These are phyloP conservation scores for Stratiolaelaps scimitus DNA, from an alignment of 1,140 invertebrate genomes.

Conservation along the genomic window DNA sequence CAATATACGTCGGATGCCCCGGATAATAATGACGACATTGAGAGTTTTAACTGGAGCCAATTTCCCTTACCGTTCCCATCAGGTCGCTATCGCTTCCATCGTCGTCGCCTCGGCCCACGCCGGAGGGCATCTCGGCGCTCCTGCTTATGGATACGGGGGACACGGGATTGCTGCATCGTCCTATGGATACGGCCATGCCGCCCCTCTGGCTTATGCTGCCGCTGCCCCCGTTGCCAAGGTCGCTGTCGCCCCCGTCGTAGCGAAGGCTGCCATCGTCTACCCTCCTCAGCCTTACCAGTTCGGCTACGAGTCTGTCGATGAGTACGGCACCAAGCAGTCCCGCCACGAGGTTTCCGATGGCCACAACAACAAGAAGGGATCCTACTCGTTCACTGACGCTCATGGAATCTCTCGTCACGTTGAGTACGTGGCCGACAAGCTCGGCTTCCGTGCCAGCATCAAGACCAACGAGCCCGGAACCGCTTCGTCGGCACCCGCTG, in stretches of 20 bases:
- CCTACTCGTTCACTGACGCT: constrained; percentile 33
- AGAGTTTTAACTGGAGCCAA: too few relatives aligned
- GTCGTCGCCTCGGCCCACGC: too few relatives aligned
- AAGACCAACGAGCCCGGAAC: constrained; percentile 31
- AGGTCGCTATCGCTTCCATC: too few relatives aligned
- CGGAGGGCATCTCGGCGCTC: too few relatives aligned
- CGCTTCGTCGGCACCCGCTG: constrained; percentile 29
- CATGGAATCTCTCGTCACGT: constrained; percentile 31
- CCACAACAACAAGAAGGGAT: constrained; percentile 32
- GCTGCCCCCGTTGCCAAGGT: constrained; percentile 8
- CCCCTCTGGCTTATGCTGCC: constrained; percentile 7
- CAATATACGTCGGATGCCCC: too few relatives aligned
- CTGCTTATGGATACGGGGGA: too few relatives aligned
- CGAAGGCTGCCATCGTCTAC: constrained; percentile 34
- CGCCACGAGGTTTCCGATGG: constrained; percentile 34
- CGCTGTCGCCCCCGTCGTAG: constrained; percentile 11
- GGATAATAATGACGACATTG: too few relatives aligned
- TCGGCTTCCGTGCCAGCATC: too few relatives aligned
- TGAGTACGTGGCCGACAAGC: constrained; percentile 34
- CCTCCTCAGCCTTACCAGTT: constrained; percentile 34
- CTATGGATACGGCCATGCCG: neutral
- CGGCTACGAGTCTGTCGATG: too few relatives aligned
- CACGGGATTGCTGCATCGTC: too few relatives aligned
- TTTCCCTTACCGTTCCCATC: too few relatives aligned
- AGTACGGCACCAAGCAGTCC: constrained; percentile 34